These are phyloP conservation scores for Calcarius ornatus DNA, from an alignment of 2,113 vertebrate species.

Conservation along the genomic window DNA sequence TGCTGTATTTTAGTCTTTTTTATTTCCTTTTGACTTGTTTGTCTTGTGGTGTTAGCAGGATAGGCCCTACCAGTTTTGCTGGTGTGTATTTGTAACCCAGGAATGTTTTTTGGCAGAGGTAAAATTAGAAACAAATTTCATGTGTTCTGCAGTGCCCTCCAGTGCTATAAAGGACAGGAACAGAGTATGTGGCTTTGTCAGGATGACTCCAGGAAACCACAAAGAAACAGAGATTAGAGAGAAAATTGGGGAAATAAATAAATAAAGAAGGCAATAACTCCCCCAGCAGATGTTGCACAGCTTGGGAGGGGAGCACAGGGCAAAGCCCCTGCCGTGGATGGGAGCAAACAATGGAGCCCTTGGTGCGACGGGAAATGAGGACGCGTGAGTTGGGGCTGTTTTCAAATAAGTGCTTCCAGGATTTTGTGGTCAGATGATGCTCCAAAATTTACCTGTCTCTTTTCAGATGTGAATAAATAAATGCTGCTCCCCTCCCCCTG, in stretches of 20 bases:
- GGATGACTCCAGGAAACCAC: conserved; percentile 82
- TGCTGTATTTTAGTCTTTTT: conserved; percentile 52
- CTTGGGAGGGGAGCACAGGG: not conserved
- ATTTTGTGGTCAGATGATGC: not conserved
- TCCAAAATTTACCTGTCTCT: conserved; percentile 24
- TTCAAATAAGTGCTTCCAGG: not conserved
- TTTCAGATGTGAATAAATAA: not conserved
- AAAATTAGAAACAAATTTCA: conserved; percentile 96
- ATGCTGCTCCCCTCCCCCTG: not conserved
- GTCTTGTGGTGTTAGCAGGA: conserved; percentile 76
- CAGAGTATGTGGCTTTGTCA: conserved; percentile 80
- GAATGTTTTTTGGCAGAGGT: conserved; percentile 80
- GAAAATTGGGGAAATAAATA: conserved; percentile 60
- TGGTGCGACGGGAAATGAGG: not conserved
- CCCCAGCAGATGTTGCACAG: conserved; percentile 76
- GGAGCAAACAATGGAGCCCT: conserved; percentile 41
- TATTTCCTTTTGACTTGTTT: conserved; percentile 84
- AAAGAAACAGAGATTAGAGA: conserved; percentile 81
- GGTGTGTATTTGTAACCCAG: conserved; percentile 76
- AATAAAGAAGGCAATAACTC: conserved; percentile 62
- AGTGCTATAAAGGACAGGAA: conserved; percentile 79
- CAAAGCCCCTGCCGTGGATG: conserved; percentile 45
- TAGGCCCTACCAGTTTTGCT: conserved; percentile 74
- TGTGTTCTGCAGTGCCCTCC: conserved; percentile 83
- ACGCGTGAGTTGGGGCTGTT: not conserved